A percentile compares a stretch with the other conserved stretches of the same genome.
phyloP scores from a whole-genome alignment of 1,140 invertebrate genomes.

The Prorops nasuta region DNA sequence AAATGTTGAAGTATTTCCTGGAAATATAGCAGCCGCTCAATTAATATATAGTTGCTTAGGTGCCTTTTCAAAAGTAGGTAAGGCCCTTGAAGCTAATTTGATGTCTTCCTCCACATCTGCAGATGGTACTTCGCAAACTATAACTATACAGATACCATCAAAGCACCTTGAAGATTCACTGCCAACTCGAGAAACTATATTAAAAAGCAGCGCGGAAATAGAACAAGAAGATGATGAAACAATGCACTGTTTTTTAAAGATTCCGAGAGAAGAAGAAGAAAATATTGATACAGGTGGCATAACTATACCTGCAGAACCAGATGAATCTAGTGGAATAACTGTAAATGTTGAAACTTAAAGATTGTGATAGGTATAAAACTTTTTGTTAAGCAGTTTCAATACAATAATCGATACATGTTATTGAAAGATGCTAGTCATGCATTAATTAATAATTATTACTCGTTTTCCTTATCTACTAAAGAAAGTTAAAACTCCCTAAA shows the following conservation, averaged over 20 bases:
- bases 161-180: conserved; percentile 43
- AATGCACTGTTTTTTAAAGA: conserved; percentile 56
- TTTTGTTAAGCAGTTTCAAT: not conserved
- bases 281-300: conserved; percentile 64
- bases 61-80: conserved; percentile 50
- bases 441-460: conserved; percentile 22
- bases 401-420: too few species aligned
- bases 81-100: conserved; percentile 48
- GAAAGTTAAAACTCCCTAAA: too few species aligned
- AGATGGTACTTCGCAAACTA: conserved; percentile 54
- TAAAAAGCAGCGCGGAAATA: conserved; percentile 32
- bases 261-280: conserved; percentile 56
- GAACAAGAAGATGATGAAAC: conserved; percentile 53
- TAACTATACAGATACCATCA: conserved; percentile 54
- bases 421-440: conserved; percentile 29
- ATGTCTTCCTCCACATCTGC: conserved; percentile 52
- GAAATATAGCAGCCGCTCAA: conserved; percentile 58
- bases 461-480: conserved; percentile 12
- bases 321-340: conserved; percentile 23
- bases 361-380: not conserved
- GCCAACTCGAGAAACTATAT: conserved; percentile 31
- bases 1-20: conserved; percentile 51
- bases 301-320: conserved; percentile 59
- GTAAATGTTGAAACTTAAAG: conserved; percentile 27
- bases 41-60: conserved; percentile 59